Evolutionary conservation across 2,113 vertebrate species (phyloP).

Genomic region (Chionis minor): DNA sequence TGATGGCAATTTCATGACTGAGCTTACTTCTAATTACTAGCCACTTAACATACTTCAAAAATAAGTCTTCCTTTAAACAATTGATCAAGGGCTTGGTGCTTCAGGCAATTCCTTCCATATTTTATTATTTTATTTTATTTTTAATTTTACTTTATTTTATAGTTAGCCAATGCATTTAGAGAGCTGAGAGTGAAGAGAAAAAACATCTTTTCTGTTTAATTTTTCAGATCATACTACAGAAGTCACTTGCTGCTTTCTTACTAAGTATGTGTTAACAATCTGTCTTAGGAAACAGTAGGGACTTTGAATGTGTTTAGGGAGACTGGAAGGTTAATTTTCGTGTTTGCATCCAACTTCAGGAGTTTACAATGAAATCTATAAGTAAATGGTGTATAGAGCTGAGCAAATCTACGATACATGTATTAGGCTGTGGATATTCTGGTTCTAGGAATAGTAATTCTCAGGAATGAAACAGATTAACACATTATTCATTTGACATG

Average conservation of each 20-base stretch:
- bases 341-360: not conserved
- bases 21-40: not conserved
- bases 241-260: not conserved
- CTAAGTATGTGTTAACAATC: not conserved
- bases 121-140: not conserved
- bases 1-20: not conserved
- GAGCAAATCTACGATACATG: not conserved
- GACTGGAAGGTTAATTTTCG: not conserved
- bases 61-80: not conserved
- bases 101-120: not conserved
- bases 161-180: not conserved
- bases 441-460: not conserved
- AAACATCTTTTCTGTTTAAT: not conserved
- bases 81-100: not conserved
- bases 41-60: not conserved
- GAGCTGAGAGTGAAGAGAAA: not conserved
- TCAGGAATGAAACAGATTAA: not conserved
- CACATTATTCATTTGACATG: not conserved
- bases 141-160: not conserved
- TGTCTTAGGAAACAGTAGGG: not conserved
- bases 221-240: not conserved
- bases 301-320: not conserved
- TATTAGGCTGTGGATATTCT: not conserved
- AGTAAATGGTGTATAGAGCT: not conserved
- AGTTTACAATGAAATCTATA: not conserved